A percentile compares a stretch with the other conserved stretches of the same genome.
Evolutionary conservation across 2,888 invertebrate species (phyloP).

Genomic region (Drosophila subquinaria): DNA sequence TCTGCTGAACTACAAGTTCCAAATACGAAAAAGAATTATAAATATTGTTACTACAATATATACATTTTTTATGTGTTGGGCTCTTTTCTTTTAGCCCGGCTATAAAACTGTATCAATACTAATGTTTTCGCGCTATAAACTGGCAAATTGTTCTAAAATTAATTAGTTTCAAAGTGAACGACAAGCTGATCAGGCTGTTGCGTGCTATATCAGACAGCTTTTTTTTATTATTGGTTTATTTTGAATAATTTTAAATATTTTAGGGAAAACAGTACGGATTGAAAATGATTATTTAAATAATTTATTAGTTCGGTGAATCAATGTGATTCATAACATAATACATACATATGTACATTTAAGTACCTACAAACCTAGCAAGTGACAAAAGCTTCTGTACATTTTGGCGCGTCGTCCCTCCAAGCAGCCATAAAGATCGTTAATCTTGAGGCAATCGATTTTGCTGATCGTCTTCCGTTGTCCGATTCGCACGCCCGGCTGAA

Average conservation of each 20-base stretch:
- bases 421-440: constrained; percentile 89
- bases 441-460: constrained; percentile 89
- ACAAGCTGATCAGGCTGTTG: background rate
- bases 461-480: constrained; percentile 89
- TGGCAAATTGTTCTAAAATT: too few species aligned
- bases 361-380: constrained; percentile 79
- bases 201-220: background rate
- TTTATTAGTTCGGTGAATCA: constrained; percentile 72
- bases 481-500: constrained; percentile 87
- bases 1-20: background rate
- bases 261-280: background rate
- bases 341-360: constrained; percentile 4
- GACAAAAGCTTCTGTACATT: constrained; percentile 83
- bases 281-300: constrained; percentile 13
- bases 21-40: too few species aligned
- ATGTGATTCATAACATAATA: constrained; percentile 72
- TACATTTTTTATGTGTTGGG: too few species aligned
- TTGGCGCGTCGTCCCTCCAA: constrained; percentile 81
- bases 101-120: too few species aligned
- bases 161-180: too few species aligned
- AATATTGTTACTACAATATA: too few species aligned
- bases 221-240: background rate
- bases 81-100: too few species aligned
- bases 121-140: too few species aligned
- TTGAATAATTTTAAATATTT: background rate